These are phyloP conservation scores for Melanophora roralis DNA, from an alignment of 2,888 invertebrate species.

Conservation along the genomic window DNA sequence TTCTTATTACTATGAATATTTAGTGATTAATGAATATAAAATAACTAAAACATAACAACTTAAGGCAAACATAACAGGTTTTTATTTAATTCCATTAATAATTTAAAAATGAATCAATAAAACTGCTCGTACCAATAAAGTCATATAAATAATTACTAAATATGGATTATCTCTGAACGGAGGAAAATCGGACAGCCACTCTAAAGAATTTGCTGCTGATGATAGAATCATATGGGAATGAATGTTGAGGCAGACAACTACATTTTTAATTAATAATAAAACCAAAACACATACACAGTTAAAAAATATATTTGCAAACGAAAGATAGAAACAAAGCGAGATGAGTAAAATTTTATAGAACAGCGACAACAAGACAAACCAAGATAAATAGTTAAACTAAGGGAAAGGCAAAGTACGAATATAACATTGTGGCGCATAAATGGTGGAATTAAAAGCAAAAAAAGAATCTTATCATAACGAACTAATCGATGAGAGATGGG, in stretches of 20 bases:
- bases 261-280: conserved; percentile 42
- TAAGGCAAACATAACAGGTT: not conserved
- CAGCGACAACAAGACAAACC: not conserved
- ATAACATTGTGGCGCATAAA: not conserved
- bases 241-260: not conserved
- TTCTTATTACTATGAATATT: not conserved
- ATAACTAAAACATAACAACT: not conserved
- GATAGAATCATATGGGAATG: not conserved
- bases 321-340: not conserved
- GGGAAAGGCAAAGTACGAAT: conserved; percentile 36
- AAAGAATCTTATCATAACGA: conserved; percentile 41
- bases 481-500: conserved; percentile 59
- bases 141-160: conserved; percentile 7
- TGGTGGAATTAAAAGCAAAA: conserved; percentile 9
- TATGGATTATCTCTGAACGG: conserved; percentile 3
- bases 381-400: not conserved
- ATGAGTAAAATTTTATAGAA: conserved; percentile 6
- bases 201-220: not conserved
- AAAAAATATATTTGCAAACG: not conserved
- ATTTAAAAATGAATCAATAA: conserved; percentile 50
- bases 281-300: not conserved
- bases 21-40: not conserved
- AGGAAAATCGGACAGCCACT: conserved; percentile 5
- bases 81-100: conserved; percentile 23
- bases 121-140: not conserved